phyloP scores from a whole-genome alignment of 2,888 invertebrate genomes.

The Nomada fucata region DNA sequence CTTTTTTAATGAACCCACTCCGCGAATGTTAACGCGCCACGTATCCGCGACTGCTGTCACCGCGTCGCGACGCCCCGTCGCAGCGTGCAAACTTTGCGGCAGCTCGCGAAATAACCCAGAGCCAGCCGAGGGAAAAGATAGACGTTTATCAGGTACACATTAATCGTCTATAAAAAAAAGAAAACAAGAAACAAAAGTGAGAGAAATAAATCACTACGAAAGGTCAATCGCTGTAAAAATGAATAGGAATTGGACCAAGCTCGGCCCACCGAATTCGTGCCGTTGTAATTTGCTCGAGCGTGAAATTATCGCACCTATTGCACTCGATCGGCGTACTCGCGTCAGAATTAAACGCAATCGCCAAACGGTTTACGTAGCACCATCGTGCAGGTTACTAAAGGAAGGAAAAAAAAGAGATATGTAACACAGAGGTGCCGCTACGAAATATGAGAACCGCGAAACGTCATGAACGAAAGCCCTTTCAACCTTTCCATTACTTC shows the following conservation, averaged over 20 bases:
- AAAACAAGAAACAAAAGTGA: neutral
- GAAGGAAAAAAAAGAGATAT: slow-evolving; percentile 21
- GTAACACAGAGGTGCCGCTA: slow-evolving; percentile 13
- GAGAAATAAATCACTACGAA: neutral
- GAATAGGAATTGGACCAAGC: neutral
- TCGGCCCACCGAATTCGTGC: neutral
- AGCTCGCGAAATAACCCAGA: slow-evolving; percentile 35
- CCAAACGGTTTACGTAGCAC: neutral
- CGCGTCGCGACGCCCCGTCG: slow-evolving; percentile 29
- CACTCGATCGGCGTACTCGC: slow-evolving; percentile 19
- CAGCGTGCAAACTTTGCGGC: slow-evolving; percentile 38
- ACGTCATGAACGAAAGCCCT: slow-evolving; percentile 28
- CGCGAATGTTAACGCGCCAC: slow-evolving; percentile 54
- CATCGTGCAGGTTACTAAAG: neutral
- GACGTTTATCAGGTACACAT: slow-evolving; percentile 7
- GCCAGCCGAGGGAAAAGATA: slow-evolving; percentile 17
- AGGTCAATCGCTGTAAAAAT: neutral
- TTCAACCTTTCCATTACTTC: slow-evolving; percentile 22
- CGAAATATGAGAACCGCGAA: slow-evolving; percentile 53
- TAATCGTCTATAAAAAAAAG: neutral
- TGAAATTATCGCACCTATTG: slow-evolving; percentile 31
- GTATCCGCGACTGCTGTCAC: slow-evolving; percentile 51
- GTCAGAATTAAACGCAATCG: slow-evolving; percentile 5
- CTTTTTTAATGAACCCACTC: slow-evolving; percentile 58
- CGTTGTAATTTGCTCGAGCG: slow-evolving; percentile 35